Evolutionary conservation across 2,113 vertebrate species (phyloP), one percentile per base, ranked within the genome.

Genomic region (Psilopsiagon aurifrons): DNA sequence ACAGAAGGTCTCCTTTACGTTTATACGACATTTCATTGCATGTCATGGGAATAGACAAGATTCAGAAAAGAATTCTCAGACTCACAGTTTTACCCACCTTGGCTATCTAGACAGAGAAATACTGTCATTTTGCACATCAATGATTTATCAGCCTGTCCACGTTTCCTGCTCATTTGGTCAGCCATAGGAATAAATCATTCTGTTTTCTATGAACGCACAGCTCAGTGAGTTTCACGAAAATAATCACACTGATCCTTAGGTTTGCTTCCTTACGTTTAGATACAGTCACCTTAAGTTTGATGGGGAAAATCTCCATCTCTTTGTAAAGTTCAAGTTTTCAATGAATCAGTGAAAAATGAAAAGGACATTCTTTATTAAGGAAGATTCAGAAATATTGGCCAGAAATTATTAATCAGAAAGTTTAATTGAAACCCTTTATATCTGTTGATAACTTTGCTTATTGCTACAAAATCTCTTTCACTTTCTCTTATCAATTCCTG

Each of bases 201-300:
- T 63, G 18, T 59, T 71, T 25, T 63, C n/a, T 46, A 24, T 0
- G 2, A 43, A 37, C 39, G 20, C 0, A 0, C 16, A 15, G 9
- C 47, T 47, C 11, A 39, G 17, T 33, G 68, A 55, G 19, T 79
- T 84, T 79, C 74, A 63, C 33, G 33, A 75, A 66, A 67, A 82
- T n/a, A 19, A 70, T 70, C 3, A 13, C 29, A 71, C 8, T 49
- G 27, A n/a, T 31, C 31, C 13, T 77, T 68, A 63, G 24, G 13
- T 81, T 90, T 86, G 12, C 17, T 54, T 80, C 47, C 20, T 39
- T 81, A 10, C 39, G 7, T 86, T 69, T 64, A 79, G 43, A 51
- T 68, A 35, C 1, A 81, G 9, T 11, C 9, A 9, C 71, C 46
- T 44, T 22, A 31, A 46, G 6, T 79, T 51, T 31, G 35, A 15